These are phyloP conservation scores for Hormaphis cornu DNA, from an alignment of 1,140 invertebrate genomes.

Conservation along the genomic window DNA sequence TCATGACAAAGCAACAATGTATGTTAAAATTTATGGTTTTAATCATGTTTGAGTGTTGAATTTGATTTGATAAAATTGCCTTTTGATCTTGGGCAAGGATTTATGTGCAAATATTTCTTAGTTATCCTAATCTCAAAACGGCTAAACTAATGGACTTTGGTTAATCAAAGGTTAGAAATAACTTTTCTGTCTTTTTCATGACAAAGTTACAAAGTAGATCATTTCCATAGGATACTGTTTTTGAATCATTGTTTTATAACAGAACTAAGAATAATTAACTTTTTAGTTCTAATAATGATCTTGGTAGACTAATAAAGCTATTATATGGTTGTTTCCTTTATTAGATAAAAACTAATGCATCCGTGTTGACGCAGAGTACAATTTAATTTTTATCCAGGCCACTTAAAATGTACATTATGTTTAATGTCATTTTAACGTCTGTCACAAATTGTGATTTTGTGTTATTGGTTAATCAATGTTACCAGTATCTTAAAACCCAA, in stretches of 20 bases:
- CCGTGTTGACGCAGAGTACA: not conserved
- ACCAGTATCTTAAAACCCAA: not conserved
- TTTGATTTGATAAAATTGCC: not conserved
- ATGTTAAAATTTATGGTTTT: too few species aligned
- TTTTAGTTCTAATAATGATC: too few species aligned
- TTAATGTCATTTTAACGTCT: conserved; percentile 25
- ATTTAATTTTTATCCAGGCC: conserved; percentile 17
- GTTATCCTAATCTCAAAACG: conserved; percentile 10
- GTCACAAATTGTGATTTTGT: not conserved
- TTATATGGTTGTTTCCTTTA: not conserved
- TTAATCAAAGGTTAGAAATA: conserved; percentile 10
- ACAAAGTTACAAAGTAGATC: not conserved
- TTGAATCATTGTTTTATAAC: not conserved
- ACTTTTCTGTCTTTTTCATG: conserved; percentile 21
- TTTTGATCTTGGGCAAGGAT: conserved; percentile 28
- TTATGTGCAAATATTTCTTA: not conserved
- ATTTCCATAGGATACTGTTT: not conserved
- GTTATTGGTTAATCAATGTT: not conserved
- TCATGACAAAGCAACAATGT: not conserved
- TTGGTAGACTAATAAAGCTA: not conserved
- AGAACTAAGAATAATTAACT: too few species aligned
- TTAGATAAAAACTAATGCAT: conserved; percentile 13
- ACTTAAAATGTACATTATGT: conserved; percentile 14
- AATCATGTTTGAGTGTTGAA: not conserved
- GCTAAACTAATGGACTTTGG: conserved; percentile 6